Evolutionary conservation across 2,888 invertebrate species (phyloP), one percentile per base, ranked within the genome.

Genomic region (Beris morrisii): DNA sequence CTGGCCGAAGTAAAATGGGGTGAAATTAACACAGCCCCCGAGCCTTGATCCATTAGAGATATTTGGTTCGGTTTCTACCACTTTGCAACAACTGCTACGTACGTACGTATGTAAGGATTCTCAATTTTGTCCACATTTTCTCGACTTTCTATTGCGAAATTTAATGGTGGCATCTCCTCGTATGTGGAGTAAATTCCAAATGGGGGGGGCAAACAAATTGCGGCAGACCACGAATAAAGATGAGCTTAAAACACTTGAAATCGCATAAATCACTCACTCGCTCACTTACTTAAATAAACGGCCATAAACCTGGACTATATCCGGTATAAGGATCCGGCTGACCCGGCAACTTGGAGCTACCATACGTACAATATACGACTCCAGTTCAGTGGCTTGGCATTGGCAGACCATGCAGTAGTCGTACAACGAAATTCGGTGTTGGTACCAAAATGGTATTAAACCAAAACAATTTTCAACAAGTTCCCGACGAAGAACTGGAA

Each of bases 391-490:
- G 22, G 22, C 22, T 22, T 22, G 22, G 22, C 22, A 22, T 22
- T 22, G 22, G 22, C 22, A 22, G 22, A 22, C 22, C 22, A 22
- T 2, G 22, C 22, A 6, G 6, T 4, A 15, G 1, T 48, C 5
- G 22, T 48, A 48, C 12, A 48, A 15, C 13, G 15, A 48, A 15
- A 48, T 5, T 48, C 6, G 48, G 6, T 48, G 48, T 48, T 48
- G 13, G 15, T 48, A 3, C 22, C 48, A 13, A 48, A 48, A 48
- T 48, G 48, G 48, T 12, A 48, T 48, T 48, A 48, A 48, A 48
- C 48, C 48, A 56, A 57, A 48, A 52, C 63, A 65, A 65, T 56
- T 65, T 65, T 65, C 65, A 65, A 65, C 65, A 65, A 65, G 65
- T 65, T 65, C 57, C 57, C 48, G 57, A 9, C 5, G 57, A 56